Evolutionary conservation across 2,797 vertebrate species (phyloP).

Genomic region (Valencia hispanica): DNA sequence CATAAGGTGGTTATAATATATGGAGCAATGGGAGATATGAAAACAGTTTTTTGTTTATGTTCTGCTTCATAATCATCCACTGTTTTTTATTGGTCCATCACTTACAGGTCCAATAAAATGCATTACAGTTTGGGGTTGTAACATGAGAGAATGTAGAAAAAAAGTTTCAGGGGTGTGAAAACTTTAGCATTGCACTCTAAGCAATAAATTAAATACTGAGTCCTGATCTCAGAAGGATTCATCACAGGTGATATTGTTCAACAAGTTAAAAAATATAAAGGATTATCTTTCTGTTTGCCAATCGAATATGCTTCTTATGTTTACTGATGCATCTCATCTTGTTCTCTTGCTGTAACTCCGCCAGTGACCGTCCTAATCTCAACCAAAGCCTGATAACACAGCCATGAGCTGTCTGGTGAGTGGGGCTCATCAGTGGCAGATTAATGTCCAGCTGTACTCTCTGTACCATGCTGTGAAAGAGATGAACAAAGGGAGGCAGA

Average conservation of each 20-base stretch:
- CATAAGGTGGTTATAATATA: neutral
- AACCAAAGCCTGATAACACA: conserved; percentile 53
- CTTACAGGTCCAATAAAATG: neutral
- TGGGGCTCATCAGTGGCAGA: conserved; percentile 64
- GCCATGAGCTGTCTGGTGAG: conserved; percentile 52
- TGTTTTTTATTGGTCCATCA: neutral
- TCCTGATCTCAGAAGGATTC: conserved; percentile 4
- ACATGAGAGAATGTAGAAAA: neutral
- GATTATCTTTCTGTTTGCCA: conserved; percentile 12
- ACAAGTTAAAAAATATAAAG: neutral
- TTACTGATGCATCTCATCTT: conserved; percentile 21
- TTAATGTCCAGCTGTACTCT: conserved; percentile 68
- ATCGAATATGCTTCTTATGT: conserved; percentile 25
- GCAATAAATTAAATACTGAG: neutral
- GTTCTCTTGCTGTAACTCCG: conserved; percentile 29
- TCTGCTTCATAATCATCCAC: neutral
- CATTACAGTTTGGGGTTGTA: neutral
- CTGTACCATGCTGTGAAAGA: conserved; percentile 34
- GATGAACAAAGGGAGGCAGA: conserved; percentile 39
- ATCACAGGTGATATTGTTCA: neutral
- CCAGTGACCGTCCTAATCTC: conserved; percentile 53
- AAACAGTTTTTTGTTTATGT: neutral
- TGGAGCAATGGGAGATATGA: neutral
- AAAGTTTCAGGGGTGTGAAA: neutral
- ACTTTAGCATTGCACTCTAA: neutral